Conservation (phyloP, 53 echinoderm and acorn worm genomes). For the Paracentrotus lividus region DNA sequence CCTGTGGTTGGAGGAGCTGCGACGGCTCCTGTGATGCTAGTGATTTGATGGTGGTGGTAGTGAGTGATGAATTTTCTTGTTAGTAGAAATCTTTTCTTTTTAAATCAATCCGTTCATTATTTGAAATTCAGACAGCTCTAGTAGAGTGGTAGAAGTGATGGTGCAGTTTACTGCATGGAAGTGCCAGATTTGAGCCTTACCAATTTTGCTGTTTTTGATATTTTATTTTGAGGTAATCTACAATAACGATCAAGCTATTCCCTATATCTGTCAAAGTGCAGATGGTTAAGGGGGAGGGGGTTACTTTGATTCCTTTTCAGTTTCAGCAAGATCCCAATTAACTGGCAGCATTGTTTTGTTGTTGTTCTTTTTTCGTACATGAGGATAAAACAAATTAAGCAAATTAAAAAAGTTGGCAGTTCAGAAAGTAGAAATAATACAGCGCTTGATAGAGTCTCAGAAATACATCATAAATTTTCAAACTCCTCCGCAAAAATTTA, state of each 20-base stretch:
- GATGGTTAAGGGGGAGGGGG: no score
- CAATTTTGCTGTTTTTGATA: not conserved
- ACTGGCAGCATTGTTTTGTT: no score
- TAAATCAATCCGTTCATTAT: not conserved
- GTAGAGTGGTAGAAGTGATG: not conserved
- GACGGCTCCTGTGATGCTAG: slow-evolving; percentile 2
- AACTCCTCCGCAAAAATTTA: slow-evolving; percentile 6
- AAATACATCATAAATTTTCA: slow-evolving; percentile 38
- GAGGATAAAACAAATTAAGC: not conserved
- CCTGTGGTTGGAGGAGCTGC: no score
- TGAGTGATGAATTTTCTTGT: not conserved
- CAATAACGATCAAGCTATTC: not conserved
- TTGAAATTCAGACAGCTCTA: not conserved
- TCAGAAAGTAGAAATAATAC: not conserved
- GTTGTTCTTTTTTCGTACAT: no score
- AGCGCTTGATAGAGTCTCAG: not conserved
- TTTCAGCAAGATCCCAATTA: no score
- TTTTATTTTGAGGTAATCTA: not conserved
- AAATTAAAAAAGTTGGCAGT: not conserved
- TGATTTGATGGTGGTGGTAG: not conserved
- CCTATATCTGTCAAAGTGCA: not conserved
- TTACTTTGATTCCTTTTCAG: no score
- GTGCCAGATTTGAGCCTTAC: not conserved
- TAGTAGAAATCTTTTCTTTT: not conserved
- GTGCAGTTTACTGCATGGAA: not conserved